phyloP scores from a whole-genome alignment of 2,113 vertebrate genomes.

The Prinia subflava region DNA sequence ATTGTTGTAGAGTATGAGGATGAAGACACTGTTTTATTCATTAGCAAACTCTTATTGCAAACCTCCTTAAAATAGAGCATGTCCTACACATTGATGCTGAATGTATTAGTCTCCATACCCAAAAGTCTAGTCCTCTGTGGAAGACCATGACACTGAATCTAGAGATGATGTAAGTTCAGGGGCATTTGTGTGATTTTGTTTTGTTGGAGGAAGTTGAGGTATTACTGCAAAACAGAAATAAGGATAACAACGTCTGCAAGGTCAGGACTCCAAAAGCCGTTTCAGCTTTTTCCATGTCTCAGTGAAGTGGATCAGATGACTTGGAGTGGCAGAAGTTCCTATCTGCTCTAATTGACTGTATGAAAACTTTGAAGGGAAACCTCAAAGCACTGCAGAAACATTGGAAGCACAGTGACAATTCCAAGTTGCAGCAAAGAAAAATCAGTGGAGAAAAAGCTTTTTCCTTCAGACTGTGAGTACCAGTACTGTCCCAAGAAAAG shows the following conservation, averaged over 20 bases:
- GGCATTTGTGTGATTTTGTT: neutral
- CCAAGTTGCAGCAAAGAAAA: neutral
- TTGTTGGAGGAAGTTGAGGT: neutral
- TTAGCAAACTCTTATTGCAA: neutral
- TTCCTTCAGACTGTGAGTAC: neutral
- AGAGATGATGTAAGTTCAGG: neutral
- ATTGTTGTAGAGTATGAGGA: neutral
- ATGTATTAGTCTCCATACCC: neutral
- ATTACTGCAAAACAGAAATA: neutral
- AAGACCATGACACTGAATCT: neutral
- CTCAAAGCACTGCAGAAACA: neutral
- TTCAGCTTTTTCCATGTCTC: neutral
- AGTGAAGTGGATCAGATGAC: neutral
- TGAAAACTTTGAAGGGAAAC: neutral
- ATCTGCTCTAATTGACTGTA: neutral
- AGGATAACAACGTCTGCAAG: neutral
- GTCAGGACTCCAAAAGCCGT: accelerated
- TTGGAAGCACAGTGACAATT: neutral
- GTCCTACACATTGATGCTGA: neutral
- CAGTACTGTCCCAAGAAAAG: neutral
- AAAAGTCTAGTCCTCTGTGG: neutral
- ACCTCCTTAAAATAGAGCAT: neutral
- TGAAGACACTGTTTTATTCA: slow-evolving; percentile 25
- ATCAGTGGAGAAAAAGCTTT: neutral
- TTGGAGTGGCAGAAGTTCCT: neutral